Percentiles rank a stretch among this genome's conserved stretches.
Evolutionary conservation across 1,140 invertebrate species (phyloP).

Genomic region (Brachionus angularis): DNA sequence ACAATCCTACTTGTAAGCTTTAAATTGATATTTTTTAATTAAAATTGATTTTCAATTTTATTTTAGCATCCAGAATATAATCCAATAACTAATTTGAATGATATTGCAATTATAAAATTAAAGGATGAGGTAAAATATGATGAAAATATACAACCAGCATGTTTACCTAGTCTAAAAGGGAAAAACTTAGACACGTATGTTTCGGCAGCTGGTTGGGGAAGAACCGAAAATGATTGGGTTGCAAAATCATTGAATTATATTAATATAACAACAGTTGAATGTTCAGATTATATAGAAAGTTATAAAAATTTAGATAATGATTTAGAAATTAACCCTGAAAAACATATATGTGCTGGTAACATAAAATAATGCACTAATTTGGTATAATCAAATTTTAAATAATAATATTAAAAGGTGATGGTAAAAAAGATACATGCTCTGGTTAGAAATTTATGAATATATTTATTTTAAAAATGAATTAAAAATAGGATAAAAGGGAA

Average conservation of each 20-base stretch:
- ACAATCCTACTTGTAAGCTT: too few relatives aligned
- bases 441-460: too few relatives aligned
- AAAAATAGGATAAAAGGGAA: too few relatives aligned
- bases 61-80: constrained; percentile 18
- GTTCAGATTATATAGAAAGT: neutral
- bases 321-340: neutral
- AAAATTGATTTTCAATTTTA: too few relatives aligned
- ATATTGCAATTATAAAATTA: constrained; percentile 34
- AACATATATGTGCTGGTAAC: constrained; percentile 29
- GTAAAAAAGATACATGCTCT: constrained; percentile 20
- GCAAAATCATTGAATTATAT: neutral
- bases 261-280: neutral
- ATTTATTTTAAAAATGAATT: too few relatives aligned
- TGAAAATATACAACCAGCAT: neutral
- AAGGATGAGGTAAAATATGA: neutral
- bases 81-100: neutral
- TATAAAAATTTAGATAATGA: neutral
- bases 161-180: neutral
- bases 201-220: constrained; percentile 40
- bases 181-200: neutral
- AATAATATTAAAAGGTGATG: too few relatives aligned
- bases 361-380: too few relatives aligned
- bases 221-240: too few relatives aligned
- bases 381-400: too few relatives aligned
- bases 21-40: too few relatives aligned